Evolutionary conservation across 1,140 invertebrate genomes (phyloP).

Genomic region (Drosophila fuyamai): DNA sequence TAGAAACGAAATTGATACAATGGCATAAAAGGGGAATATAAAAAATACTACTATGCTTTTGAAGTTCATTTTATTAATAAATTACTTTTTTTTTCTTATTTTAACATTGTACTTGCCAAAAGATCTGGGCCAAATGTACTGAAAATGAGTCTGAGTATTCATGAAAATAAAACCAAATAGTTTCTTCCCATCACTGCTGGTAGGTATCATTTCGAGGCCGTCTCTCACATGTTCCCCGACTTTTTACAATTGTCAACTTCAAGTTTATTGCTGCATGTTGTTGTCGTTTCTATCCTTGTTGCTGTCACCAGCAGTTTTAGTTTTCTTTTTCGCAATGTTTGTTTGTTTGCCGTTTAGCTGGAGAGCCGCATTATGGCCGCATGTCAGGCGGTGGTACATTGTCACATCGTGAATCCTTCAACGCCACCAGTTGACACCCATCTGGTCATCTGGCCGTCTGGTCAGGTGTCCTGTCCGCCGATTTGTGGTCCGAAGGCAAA

Average conservation of each 20-base stretch:
- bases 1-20: too few relatives aligned
- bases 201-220: slow-evolving; percentile 5
- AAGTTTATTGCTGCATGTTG: slow-evolving; percentile 67
- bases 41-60: too few relatives aligned
- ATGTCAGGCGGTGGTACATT: slow-evolving; percentile 61
- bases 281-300: slow-evolving; percentile 57
- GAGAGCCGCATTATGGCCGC: slow-evolving; percentile 71
- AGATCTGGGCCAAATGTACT: neutral
- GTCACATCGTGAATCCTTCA: slow-evolving; percentile 80
- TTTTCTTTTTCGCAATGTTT: slow-evolving; percentile 21
- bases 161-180: neutral
- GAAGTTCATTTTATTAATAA: neutral
- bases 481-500: slow-evolving; percentile 71
- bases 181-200: neutral
- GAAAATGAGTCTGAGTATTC: neutral
- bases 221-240: slow-evolving; percentile 47
- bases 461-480: slow-evolving; percentile 53
- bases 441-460: slow-evolving; percentile 9
- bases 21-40: too few relatives aligned
- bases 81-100: neutral
- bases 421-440: slow-evolving; percentile 45
- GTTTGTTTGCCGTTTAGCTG: slow-evolving; percentile 47
- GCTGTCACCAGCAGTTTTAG: slow-evolving; percentile 66
- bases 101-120: too few relatives aligned
- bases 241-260: slow-evolving; percentile 76